These are phyloP conservation scores for Deilephila elpenor DNA, from an alignment of 2,888 invertebrate genomes.

Conservation along the genomic window DNA sequence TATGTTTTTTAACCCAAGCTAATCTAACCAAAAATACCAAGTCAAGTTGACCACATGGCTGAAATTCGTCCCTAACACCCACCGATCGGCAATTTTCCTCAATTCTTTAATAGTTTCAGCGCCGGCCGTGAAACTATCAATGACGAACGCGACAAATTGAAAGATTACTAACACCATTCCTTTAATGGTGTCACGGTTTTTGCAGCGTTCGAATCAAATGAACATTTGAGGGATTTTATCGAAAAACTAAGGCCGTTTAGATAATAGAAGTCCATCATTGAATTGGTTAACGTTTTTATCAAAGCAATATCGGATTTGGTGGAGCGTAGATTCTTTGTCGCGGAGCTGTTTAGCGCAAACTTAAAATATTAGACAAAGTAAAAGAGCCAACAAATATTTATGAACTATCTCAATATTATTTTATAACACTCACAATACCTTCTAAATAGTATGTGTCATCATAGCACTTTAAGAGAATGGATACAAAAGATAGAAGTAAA, in stretches of 20 bases:
- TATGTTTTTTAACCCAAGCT: not conserved
- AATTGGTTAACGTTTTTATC: not conserved
- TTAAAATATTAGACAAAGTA: not conserved
- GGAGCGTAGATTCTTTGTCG: not conserved
- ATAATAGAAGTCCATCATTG: constrained; percentile 5
- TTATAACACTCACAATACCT: too few relatives aligned
- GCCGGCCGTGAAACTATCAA: constrained; percentile 38
- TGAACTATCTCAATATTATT: too few relatives aligned
- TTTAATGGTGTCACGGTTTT: constrained; percentile 61
- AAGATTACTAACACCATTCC: constrained; percentile 59
- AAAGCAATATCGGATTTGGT: not conserved
- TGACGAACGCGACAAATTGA: constrained; percentile 56
- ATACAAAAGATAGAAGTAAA: too few relatives aligned
- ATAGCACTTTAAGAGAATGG: too few relatives aligned
- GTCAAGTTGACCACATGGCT: not conserved
- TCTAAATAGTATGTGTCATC: too few relatives aligned
- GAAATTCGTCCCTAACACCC: not conserved
- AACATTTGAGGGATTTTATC: not conserved
- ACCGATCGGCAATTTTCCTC: constrained; percentile 37
- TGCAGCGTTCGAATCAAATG: constrained; percentile 8
- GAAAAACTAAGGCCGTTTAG: constrained; percentile 11
- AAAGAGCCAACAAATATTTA: too few relatives aligned
- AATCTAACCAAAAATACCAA: too few relatives aligned
- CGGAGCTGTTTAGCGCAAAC: not conserved
- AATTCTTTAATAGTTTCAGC: constrained; percentile 42